Evolutionary conservation across 2,113 vertebrate species (phyloP).

Genomic region (Aramus guarauna): DNA sequence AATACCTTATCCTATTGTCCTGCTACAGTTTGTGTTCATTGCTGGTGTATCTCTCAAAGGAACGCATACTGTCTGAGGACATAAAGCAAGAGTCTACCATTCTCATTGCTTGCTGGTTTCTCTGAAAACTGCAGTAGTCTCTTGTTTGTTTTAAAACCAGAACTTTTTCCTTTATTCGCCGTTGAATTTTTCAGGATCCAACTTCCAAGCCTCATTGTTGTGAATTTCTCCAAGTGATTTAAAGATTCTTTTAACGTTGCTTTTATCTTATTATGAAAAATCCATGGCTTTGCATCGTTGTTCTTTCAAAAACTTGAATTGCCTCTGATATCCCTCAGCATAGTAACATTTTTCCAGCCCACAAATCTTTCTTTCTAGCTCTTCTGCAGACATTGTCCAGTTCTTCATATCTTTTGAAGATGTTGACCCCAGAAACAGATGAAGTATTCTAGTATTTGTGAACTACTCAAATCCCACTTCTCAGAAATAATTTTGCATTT

Average conservation of each 20-base stretch:
- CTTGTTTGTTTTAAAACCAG: not conserved
- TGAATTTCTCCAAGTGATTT: not conserved
- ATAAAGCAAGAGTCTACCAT: not conserved
- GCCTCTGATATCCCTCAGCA: not conserved
- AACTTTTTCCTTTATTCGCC: not conserved
- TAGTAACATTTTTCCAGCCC: not conserved
- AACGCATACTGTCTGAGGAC: not conserved
- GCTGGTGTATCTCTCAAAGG: not conserved
- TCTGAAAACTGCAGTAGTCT: not conserved
- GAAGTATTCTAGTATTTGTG: not conserved
- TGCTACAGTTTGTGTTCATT: not conserved
- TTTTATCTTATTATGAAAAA: not conserved
- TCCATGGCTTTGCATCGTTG: rapidly evolving
- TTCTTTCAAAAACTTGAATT: not conserved
- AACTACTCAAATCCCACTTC: not conserved
- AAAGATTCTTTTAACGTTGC: not conserved
- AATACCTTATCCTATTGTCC: not conserved
- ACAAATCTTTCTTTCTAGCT: not conserved
- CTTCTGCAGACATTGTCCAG: not conserved
- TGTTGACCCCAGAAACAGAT: not conserved
- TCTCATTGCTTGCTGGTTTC: not conserved
- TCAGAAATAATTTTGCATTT: not conserved
- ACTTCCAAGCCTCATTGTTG: not conserved
- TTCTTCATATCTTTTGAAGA: not conserved
- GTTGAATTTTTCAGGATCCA: not conserved